Conservation (phyloP, 1,140 invertebrate species). For the Papilio polyxenes region DNA sequence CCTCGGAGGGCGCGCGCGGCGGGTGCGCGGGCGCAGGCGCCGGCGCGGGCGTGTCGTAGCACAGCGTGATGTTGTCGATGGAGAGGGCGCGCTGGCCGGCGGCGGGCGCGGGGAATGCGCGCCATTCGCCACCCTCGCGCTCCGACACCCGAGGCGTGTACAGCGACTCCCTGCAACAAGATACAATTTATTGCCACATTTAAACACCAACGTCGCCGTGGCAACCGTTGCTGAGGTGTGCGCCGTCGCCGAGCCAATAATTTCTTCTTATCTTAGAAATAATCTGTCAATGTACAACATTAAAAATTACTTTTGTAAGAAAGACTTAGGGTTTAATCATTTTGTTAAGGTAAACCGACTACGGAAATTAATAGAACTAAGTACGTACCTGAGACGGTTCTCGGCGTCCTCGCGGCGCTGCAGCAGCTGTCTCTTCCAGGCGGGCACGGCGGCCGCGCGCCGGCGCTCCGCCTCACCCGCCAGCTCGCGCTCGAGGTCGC, state of each 20-base stretch:
- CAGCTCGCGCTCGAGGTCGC: conserved; percentile 92
- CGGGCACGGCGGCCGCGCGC: conserved; percentile 91
- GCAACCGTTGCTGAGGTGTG: too few species aligned
- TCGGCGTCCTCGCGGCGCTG: conserved; percentile 90
- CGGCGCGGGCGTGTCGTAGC: conserved; percentile 68
- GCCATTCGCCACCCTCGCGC: conserved; percentile 79
- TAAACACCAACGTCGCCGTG: not conserved
- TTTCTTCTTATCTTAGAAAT: too few species aligned
- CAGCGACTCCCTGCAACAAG: conserved; percentile 80
- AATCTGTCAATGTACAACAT: too few species aligned
- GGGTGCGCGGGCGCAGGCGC: conserved; percentile 56
- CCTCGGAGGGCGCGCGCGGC: conserved; percentile 65
- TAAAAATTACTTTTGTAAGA: too few species aligned
- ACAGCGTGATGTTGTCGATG: conserved; percentile 82
- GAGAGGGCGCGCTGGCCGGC: conserved; percentile 79
- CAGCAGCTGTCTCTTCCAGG: conserved; percentile 95
- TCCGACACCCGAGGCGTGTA: conserved; percentile 85
- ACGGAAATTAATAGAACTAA: too few species aligned
- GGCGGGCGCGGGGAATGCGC: conserved; percentile 74
- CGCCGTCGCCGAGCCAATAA: too few species aligned
- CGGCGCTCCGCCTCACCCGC: conserved; percentile 92
- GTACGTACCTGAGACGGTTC: conserved; percentile 86
- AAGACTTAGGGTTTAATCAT: too few species aligned
- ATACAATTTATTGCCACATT: conserved; percentile 15
- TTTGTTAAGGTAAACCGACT: too few species aligned